Base-by-base conservation (phyloP, 2,113 vertebrate species). In the Plecturocebus donacophilus region DNA sequence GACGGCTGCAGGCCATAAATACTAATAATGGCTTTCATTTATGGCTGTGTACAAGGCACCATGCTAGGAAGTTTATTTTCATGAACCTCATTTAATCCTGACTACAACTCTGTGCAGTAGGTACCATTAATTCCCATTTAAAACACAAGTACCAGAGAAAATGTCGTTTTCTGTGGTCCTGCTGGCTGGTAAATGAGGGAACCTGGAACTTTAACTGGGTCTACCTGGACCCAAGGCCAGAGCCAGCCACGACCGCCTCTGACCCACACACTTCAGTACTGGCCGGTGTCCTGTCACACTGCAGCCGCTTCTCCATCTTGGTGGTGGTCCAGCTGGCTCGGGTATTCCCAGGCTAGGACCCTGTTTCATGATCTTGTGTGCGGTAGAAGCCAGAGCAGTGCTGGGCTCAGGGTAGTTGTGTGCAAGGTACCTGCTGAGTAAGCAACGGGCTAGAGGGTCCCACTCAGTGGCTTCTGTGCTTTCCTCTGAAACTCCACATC, bases 21-120 rank as follows among this genome's bases (percentile, higher is more conserved):
- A 40, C 92, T 70, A 54, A 40, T 68, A 85, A 86, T 7, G 77
- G 42, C 80, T 83, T 54, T 76, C 38, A 4, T 85, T 96, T 81
- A 76, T 85, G 40, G 96, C 84, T 90, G 58, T 79, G 47, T 86
- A 49, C 14, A 40, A 68, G 81, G 56, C 13, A 2, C 64, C 30
- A 23, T 47, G 56, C 90, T 80, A 70, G 83, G 87, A 85, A 92
- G 96, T 96, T 96, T 95, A 90, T 95, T 96, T 97, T 95, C 81
- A 47, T 40, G 81, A 87, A 95, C 92, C 92, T 92, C 82, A 82
- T 90, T 95, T 80, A 66, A 58, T 94, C 64, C 91, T n/a, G 30
- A 47, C 21, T 12, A 73, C 17, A 85, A 11, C 75, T 87, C 47
- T 91, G 3, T 30, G 81, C 80, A 88, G 90, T 87, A 77, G 90